phyloP scores from a whole-genome alignment of 2,797 vertebrate genomes.

The Epinephelus coioides region DNA sequence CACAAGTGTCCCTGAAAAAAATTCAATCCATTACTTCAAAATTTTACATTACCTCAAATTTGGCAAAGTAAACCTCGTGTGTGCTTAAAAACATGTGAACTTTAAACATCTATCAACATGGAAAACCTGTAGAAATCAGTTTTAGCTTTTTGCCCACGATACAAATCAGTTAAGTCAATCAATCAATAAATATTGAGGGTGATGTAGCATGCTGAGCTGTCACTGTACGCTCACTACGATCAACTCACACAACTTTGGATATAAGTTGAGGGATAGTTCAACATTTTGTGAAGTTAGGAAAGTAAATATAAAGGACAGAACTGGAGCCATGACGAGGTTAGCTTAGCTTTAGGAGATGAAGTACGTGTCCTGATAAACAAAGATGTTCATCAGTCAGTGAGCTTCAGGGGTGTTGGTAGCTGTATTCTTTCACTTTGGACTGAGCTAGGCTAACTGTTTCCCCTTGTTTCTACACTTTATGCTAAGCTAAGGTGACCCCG shows the following conservation, averaged over 20 bases:
- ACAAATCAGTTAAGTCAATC: neutral
- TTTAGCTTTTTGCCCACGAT: neutral
- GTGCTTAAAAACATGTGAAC: neutral
- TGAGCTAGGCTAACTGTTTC: no score
- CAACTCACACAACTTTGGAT: neutral
- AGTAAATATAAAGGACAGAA: no score
- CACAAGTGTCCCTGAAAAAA: fast-evolving
- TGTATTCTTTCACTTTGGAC: no score
- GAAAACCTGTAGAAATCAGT: neutral
- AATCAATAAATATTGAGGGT: neutral
- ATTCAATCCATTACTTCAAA: neutral
- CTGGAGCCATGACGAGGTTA: no score
- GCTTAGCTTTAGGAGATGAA: no score
- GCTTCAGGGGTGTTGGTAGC: no score
- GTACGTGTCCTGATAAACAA: neutral
- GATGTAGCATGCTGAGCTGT: neutral
- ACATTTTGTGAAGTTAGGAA: no score
- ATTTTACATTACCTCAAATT: neutral
- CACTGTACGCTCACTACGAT: neutral
- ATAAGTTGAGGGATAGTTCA: neutral
- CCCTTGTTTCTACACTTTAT: no score
- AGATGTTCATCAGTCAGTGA: neutral
- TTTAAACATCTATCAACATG: neutral
- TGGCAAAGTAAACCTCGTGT: neutral
- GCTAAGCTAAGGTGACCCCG: neutral